phyloP scores from a whole-genome alignment of 2,797 vertebrate species.

The Pseudochromis fuscus region DNA sequence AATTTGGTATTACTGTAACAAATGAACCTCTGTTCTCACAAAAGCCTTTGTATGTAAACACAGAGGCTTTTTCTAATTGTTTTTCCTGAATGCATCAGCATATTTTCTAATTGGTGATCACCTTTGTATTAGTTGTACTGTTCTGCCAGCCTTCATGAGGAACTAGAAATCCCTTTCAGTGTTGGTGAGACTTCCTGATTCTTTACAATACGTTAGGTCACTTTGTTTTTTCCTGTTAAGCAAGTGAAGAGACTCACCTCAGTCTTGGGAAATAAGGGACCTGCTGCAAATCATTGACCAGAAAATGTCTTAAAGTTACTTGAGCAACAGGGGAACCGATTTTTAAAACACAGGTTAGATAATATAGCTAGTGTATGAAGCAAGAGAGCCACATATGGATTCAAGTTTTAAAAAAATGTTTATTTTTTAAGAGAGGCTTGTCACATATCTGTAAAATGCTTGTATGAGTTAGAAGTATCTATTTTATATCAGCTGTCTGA shows the following conservation, averaged over 20 bases:
- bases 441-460: neutral
- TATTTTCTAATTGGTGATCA: neutral
- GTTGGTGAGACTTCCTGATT: neutral
- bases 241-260: conserved; percentile 13
- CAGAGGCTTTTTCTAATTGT: no score
- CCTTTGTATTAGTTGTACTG: neutral
- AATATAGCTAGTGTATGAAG: conserved; percentile 19
- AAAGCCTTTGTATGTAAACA: neutral
- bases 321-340: neutral
- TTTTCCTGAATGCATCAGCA: neutral
- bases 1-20: neutral
- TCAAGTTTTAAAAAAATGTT: neutral
- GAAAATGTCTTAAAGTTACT: conserved; percentile 3
- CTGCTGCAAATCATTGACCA: conserved; percentile 61
- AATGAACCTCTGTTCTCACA: neutral
- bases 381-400: neutral
- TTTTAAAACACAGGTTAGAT: conserved; percentile 9
- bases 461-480: no score
- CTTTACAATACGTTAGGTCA: neutral
- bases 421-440: neutral
- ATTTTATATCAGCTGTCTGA: no score
- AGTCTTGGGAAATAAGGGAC: conserved; percentile 26
- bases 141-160: conserved; percentile 6
- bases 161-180: conserved; percentile 5
- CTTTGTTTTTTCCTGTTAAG: conserved; percentile 15